Evolutionary conservation across 1,140 invertebrate genomes (phyloP), one percentile per base, ranked within the genome.

Genomic region (Drosophila equinoxialis): DNA sequence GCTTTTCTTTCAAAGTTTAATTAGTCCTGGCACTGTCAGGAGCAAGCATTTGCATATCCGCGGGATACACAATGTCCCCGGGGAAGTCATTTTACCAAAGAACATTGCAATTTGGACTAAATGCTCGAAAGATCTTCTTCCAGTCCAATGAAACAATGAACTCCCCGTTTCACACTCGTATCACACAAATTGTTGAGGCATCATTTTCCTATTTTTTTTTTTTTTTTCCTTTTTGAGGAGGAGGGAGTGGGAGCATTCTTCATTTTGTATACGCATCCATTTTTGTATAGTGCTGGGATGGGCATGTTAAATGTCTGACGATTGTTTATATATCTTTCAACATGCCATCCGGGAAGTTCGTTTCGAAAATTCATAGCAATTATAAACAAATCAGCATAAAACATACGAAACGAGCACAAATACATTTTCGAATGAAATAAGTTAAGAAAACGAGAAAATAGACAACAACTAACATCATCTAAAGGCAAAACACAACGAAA

Each of bases 321-420:
- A 81, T 87, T 89, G 80, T 89, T 89, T 89, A 90, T 89, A 89
- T 89, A 90, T 90, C 84, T 90, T 73, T 89, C 84, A 90, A 74
- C 84, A 76, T 90, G 77, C 85, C 85, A 89, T 89, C 84, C 84
- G 84, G 84, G 84, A 89, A 89, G 84, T 89, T 84, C 79, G 81
- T 89, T 89, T 89, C 85, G 77, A 90, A 86, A 86, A 85, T 77
- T 73, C 70, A 85, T 85, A 85, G 69, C 64, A 78, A 87, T 81
- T 84, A 90, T 89, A 89, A 89, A 89, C 84, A 89, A 89, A 89
- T 89, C 84, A 89, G 77, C 77, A 89, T 90, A 90, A 89, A 90
- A 81, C 85, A 84, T 81, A 70, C 72, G 63, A 72, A 65, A 57
- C 77, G 37, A 57, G 48, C 45, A 55, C 65, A 68, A 54, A 74